These are phyloP conservation scores for Proctacanthus coquilletti DNA, from an alignment of 1,140 invertebrate genomes.

Conservation along the genomic window DNA sequence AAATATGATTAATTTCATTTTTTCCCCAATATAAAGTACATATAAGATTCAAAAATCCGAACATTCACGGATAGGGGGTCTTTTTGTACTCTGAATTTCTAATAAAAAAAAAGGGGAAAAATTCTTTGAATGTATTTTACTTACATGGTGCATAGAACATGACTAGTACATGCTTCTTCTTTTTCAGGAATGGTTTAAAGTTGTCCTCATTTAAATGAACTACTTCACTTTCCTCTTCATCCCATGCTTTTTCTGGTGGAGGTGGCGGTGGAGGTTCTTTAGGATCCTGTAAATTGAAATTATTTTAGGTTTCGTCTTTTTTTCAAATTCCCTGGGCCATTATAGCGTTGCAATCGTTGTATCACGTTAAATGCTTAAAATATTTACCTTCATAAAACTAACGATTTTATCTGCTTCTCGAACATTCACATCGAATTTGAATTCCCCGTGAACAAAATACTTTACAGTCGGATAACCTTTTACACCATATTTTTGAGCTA, in stretches of 20 bases:
- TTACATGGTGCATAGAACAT: constrained; percentile 90
- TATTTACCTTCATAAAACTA: constrained; percentile 54
- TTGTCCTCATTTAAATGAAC: constrained; percentile 56
- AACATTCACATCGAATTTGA: constrained; percentile 58
- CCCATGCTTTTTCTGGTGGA: constrained; percentile 64
- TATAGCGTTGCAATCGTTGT: no score
- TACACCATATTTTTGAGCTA: constrained; percentile 52
- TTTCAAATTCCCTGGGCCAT: no score
- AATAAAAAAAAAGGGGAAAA: no score
- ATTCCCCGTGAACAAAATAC: constrained; percentile 60
- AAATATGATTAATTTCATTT: no score
- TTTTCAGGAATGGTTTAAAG: constrained; percentile 43
- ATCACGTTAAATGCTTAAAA: no score
- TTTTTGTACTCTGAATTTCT: no score
- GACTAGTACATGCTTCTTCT: constrained; percentile 55
- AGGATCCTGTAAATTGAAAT: constrained; percentile 41
- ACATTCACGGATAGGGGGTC: no score
- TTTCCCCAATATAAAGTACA: no score
- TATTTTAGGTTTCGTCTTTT: no score
- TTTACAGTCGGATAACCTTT: constrained; percentile 75
- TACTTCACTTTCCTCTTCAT: constrained; percentile 53
- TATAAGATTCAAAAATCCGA: no score
- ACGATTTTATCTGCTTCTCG: constrained; percentile 61
- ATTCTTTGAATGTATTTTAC: constrained; percentile 27
- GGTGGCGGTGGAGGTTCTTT: constrained; percentile 62